Evolutionary conservation across 2,797 vertebrate species (phyloP).

Genomic region (Rhynchotus rufescens): DNA sequence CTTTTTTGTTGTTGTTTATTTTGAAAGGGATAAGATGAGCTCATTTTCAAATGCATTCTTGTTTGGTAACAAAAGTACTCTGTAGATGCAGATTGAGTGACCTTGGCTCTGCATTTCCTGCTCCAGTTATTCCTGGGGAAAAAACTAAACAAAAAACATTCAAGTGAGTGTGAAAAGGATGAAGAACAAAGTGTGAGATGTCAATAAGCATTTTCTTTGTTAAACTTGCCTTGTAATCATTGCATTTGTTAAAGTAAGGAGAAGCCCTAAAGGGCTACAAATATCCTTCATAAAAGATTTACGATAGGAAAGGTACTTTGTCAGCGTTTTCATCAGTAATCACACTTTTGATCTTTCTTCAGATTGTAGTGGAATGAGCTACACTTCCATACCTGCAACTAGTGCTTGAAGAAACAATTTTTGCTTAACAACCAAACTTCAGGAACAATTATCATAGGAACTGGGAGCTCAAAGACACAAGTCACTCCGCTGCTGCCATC

Average conservation of each 20-base stretch:
- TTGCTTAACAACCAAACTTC: neutral
- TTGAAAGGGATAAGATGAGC: neutral
- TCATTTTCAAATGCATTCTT: neutral
- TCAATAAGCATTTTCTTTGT: constrained; percentile 21
- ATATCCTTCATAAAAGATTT: constrained; percentile 18
- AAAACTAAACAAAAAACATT: neutral
- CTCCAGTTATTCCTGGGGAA: neutral
- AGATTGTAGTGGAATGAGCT: neutral
- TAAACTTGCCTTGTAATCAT: neutral
- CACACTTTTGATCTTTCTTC: neutral
- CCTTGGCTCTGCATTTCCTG: neutral
- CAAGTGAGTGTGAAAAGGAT: neutral
- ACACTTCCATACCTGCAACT: neutral
- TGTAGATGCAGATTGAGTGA: neutral
- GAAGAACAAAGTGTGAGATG: neutral
- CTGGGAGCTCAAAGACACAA: neutral
- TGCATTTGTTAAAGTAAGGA: neutral
- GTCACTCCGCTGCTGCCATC: neutral
- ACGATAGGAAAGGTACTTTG: neutral
- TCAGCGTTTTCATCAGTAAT: neutral
- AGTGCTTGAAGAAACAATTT: neutral
- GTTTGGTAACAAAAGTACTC: neutral
- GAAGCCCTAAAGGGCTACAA: neutral
- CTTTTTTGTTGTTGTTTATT: neutral
- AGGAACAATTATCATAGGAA: neutral